These are phyloP conservation scores for Tridacna gigas DNA, from an alignment of 2,888 invertebrate species.

Conservation along the genomic window DNA sequence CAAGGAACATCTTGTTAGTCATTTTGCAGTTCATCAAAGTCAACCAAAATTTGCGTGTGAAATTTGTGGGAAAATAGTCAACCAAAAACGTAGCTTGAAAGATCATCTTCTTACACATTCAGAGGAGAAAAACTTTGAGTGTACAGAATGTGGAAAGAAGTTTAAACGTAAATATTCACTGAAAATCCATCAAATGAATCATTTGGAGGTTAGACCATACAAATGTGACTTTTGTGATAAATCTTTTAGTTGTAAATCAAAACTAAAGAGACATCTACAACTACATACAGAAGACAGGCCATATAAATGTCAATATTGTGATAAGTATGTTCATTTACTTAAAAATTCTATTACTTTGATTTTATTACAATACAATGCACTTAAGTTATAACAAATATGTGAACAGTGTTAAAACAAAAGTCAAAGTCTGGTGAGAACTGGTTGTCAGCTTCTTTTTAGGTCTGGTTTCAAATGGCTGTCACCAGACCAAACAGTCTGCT, in stretches of 20 bases:
- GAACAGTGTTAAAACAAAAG: too few species aligned
- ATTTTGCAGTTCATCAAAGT: slow-evolving; percentile 44
- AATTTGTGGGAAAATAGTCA: slow-evolving; percentile 49
- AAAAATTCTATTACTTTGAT: too few species aligned
- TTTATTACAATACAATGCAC: too few species aligned
- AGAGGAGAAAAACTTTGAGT: slow-evolving; percentile 51
- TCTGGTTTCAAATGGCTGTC: too few species aligned
- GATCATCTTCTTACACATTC: slow-evolving; percentile 48
- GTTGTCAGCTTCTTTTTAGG: too few species aligned
- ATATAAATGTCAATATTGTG: slow-evolving; percentile 63
- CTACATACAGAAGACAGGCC: slow-evolving; percentile 66
- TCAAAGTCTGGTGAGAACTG: too few species aligned
- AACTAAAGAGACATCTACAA: slow-evolving; percentile 61
- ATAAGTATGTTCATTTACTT: too few species aligned
- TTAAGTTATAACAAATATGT: too few species aligned
- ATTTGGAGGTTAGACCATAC: slow-evolving; percentile 65
- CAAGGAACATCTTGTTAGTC: slow-evolving; percentile 43
- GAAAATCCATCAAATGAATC: slow-evolving; percentile 63
- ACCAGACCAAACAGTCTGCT: too few species aligned
- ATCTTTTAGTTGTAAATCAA: slow-evolving; percentile 62
- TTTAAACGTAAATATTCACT: slow-evolving; percentile 50
- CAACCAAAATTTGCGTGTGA: slow-evolving; percentile 50
- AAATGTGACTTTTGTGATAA: slow-evolving; percentile 70
- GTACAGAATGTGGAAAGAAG: slow-evolving; percentile 45
- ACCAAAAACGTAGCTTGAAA: slow-evolving; percentile 42